A percentile compares a stretch with the other conserved stretches of the same genome.
Conservation (phyloP, 64 coral and sea anemone species). For the Pocillopora verrucosa region DNA sequence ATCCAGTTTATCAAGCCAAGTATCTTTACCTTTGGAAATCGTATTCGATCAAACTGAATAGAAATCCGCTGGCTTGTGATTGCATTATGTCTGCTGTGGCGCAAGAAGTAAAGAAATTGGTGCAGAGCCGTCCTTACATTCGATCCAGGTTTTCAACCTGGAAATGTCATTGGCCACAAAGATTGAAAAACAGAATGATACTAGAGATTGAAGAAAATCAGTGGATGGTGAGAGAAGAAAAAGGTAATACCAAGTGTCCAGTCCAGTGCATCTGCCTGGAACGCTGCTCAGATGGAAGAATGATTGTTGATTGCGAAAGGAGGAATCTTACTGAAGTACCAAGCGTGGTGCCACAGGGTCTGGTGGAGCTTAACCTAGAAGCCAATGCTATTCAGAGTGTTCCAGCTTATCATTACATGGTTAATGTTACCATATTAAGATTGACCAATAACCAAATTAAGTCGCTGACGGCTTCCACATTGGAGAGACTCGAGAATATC, state of each 20-base stretch:
- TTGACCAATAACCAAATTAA: constrained; percentile 49
- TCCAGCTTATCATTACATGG: constrained; percentile 26
- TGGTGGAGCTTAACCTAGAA: no score
- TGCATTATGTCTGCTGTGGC: constrained; percentile 11
- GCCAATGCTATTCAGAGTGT: constrained; percentile 38
- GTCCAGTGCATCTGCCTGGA: constrained; percentile 21
- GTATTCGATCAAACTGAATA: constrained; percentile 32
- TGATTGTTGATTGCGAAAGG: constrained; percentile 34
- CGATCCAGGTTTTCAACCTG: constrained; percentile 38
- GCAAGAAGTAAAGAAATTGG: neutral
- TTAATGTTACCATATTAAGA: constrained; percentile 31
- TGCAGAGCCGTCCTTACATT: neutral
- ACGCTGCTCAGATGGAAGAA: constrained; percentile 5
- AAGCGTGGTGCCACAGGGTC: no score
- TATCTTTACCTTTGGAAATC: neutral
- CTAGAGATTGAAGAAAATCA: constrained; percentile 14
- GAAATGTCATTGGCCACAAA: constrained; percentile 21
- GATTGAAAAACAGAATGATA: neutral
- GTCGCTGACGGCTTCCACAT: constrained; percentile 10
- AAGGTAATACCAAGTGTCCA: constrained; percentile 32
- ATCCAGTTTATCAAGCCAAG: neutral
- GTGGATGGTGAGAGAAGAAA: neutral
- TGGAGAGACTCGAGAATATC: constrained; percentile 8
- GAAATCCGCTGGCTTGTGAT: constrained; percentile 59
- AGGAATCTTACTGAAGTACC: no score